Base-by-base conservation (phyloP, 2,888 invertebrate genomes). In the Thereva nobilitata region DNA sequence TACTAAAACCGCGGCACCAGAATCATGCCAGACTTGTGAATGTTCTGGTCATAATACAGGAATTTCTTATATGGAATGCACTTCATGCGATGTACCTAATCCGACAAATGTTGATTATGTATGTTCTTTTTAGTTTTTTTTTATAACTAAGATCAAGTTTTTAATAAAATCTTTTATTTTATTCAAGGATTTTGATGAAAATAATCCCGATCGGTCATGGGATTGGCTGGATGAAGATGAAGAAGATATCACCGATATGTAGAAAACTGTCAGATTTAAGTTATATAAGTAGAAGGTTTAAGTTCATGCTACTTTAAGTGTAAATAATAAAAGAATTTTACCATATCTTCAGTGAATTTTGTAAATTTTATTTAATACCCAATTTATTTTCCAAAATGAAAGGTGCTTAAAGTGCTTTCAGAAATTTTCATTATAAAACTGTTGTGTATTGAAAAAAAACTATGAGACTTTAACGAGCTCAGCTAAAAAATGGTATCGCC, bases 31-130 rank as follows among this genome's bases (percentile, higher is more conserved):
- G 74, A 83, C 83, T 38, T 90, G 90, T 76, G 89, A 90, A 74
- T 90, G 90, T 73, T 85, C 86, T 1, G 86, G 87, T 3, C 85
- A 87, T 72, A 85, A 87, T 70, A 84, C 86, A 47, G 89, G 89
- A 0, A 82, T 87, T 23, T 85, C 88, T 4, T 86, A 84, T 76
- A 84, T 88, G 82, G 86, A 86, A 70, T 89, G 90, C 73, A 84
- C 85, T 67, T 85, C 87, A 0, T 88, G 87, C 74, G 55, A 67
- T 49, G 44, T 44, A 7, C 84, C 85, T 4, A 80, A 79, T 45
- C 80, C 83, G 2, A 76, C 80, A 8, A 76, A 79, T 59, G 79
- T 83, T 12, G 83, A 84, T 76, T 83, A 83, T 74, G 83, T 83
- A 75, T 83, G 83, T 79, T 74, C 5, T 2, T 23, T 44, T 34